A percentile compares a stretch with the other conserved stretches of the same genome.
Conservation (phyloP, 1,140 invertebrate species). For the Trigoniulus corallinus region DNA sequence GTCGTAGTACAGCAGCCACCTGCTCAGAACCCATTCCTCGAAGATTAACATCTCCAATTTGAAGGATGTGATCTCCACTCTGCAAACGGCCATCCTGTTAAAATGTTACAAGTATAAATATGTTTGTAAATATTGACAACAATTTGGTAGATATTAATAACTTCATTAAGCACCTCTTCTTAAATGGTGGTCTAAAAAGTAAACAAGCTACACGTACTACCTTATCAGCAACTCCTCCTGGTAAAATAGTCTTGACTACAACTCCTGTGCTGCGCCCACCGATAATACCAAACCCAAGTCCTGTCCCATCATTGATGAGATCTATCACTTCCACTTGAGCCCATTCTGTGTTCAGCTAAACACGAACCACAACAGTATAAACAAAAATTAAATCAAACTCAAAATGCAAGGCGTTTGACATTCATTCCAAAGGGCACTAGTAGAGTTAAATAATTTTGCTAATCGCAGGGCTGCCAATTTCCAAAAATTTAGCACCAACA, state of each 20-base stretch:
- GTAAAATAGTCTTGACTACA: constrained; percentile 85
- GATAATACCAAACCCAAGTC: constrained; percentile 89
- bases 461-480: no score
- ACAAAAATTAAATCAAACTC: no score
- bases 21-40: constrained; percentile 73
- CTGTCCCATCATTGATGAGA: constrained; percentile 84
- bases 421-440: no score
- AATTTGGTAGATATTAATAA: background rate
- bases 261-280: constrained; percentile 90
- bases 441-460: no score
- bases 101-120: background rate
- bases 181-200: background rate
- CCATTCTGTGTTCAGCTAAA: constrained; percentile 78
- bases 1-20: constrained; percentile 75
- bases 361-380: constrained; percentile 15
- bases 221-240: constrained; percentile 77
- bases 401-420: no score
- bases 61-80: constrained; percentile 83
- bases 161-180: background rate
- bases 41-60: constrained; percentile 82
- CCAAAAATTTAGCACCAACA: no score
- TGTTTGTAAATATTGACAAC: background rate
- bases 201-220: constrained; percentile 27
- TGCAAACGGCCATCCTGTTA: constrained; percentile 63
- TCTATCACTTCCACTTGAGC: constrained; percentile 92